phyloP scores from a whole-genome alignment of 2,888 invertebrate species.

The Sceliomorpha sp. region DNA sequence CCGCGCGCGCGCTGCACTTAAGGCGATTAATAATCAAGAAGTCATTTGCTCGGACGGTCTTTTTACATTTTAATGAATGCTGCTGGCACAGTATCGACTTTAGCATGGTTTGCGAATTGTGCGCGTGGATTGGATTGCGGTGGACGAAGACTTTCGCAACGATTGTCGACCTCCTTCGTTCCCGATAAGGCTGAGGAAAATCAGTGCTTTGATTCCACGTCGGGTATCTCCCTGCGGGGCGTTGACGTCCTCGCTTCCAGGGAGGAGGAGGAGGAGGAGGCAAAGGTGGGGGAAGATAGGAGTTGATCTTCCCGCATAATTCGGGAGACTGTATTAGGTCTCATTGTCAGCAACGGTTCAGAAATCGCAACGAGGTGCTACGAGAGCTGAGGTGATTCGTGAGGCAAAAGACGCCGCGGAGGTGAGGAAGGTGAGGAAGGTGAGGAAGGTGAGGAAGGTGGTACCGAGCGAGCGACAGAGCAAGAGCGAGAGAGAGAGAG shows the following conservation, averaged over 20 bases:
- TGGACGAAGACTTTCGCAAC: slow-evolving; percentile 17
- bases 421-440: slow-evolving; percentile 20
- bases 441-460: slow-evolving; percentile 4
- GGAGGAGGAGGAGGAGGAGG: too few species aligned
- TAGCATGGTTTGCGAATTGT: slow-evolving; percentile 10
- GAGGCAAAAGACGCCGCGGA: background rate
- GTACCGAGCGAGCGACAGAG: slow-evolving; percentile 6
- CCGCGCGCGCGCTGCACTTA: background rate
- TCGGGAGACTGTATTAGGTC: slow-evolving; percentile 64
- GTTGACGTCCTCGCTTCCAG: background rate
- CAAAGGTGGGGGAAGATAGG: background rate
- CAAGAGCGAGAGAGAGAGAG: too few species aligned
- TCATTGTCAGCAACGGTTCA: slow-evolving; percentile 58
- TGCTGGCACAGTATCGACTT: slow-evolving; percentile 8
- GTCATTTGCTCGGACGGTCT: slow-evolving; percentile 10
- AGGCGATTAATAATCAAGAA: slow-evolving; percentile 6
- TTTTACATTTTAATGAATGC: slow-evolving; percentile 20
- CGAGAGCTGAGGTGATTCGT: slow-evolving; percentile 20
- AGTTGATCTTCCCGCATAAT: slow-evolving; percentile 56
- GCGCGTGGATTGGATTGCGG: slow-evolving; percentile 21
- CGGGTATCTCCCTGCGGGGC: slow-evolving; percentile 9
- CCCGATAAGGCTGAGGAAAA: slow-evolving; percentile 21
- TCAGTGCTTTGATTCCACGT: slow-evolving; percentile 12
- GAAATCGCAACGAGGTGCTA: slow-evolving; percentile 17
- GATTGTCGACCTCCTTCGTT: slow-evolving; percentile 22